Base-by-base conservation (phyloP, 2,113 vertebrate species). In the Cairina moschata region DNA sequence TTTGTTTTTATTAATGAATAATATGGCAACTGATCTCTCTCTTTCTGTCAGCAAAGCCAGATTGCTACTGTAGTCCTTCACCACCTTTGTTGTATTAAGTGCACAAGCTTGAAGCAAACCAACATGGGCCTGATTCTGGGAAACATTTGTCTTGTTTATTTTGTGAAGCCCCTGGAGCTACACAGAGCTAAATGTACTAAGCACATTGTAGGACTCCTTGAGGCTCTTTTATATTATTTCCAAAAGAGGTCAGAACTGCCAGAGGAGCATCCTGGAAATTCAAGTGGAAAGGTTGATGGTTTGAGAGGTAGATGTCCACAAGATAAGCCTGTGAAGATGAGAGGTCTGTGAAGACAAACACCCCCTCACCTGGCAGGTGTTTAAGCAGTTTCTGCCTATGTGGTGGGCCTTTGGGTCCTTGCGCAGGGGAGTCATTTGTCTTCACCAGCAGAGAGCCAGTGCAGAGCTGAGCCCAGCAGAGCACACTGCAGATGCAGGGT, bases 291-390 rank as follows among this genome's bases (percentile, higher is more conserved):
- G 55, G 83, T 11, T 0, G 1, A 7, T 18, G 25, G 2, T 21
- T 83, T 56, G 73, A 25, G 50, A 88, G 9, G 32, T 40, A 83
- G 20, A 65, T 22, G 34, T 44, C 29, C 0, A 0, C 1, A 2
- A 32, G 59, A 65, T 34, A 91, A 90, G 3, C 23, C 18, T 68
- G 29, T 73, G 67, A 77, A 75, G 58, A 42, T 17, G 62, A 34
- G 44, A 62, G 38, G 3, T 29, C 29, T 73, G 32, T 69, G 72
- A 80, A 73, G 63, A 42, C 13, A 65, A 80, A 32, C 52, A 17
- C 13, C 15, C 3, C 29, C 23, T 22, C 13, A 29, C 60, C 8
- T 36, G 29, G 16, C 23, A 54, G 60, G 8, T 13, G 2, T 63
- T 83, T 62, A 78, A 50, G 77, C 74, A 60, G 16, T 52, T 17